A percentile compares a stretch with the other conserved stretches of the same genome.
These are phyloP conservation scores for Gorsachius goisagi DNA, from an alignment of 2,113 vertebrate genomes.

Conservation along the genomic window DNA sequence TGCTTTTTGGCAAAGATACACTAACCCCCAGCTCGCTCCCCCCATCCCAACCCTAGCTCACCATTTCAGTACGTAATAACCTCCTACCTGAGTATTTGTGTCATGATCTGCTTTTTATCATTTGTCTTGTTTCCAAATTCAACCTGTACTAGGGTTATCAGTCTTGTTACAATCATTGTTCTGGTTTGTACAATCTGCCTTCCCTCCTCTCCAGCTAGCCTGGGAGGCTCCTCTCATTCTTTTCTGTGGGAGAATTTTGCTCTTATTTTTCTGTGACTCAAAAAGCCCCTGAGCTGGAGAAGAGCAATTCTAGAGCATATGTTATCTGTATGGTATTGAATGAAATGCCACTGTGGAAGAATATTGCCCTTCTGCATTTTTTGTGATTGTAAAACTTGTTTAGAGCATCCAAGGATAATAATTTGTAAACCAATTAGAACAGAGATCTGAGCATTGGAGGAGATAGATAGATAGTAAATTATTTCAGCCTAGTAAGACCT, in stretches of 20 bases:
- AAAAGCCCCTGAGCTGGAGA: neutral
- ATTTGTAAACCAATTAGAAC: neutral
- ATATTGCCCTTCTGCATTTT: neutral
- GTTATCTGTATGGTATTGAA: neutral
- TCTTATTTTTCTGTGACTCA: neutral
- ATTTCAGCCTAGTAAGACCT: constrained; percentile 3
- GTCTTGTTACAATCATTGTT: rapidly evolving
- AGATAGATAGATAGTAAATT: neutral
- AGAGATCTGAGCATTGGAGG: neutral
- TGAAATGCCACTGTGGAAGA: constrained; percentile 3
- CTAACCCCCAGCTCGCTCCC: rapidly evolving
- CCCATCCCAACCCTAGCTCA: neutral
- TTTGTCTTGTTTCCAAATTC: neutral
- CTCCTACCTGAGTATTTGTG: neutral
- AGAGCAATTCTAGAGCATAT: neutral
- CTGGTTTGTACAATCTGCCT: neutral
- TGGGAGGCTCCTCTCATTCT: neutral
- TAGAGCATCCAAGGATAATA: neutral
- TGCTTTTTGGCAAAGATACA: neutral
- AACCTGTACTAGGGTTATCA: neutral
- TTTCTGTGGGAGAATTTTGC: neutral
- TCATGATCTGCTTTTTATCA: neutral
- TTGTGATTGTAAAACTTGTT: neutral
- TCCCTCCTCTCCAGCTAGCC: neutral
- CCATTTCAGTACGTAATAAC: neutral